Conservation (phyloP, 1,140 invertebrate genomes). For the Drosophila kurseongensis region DNA sequence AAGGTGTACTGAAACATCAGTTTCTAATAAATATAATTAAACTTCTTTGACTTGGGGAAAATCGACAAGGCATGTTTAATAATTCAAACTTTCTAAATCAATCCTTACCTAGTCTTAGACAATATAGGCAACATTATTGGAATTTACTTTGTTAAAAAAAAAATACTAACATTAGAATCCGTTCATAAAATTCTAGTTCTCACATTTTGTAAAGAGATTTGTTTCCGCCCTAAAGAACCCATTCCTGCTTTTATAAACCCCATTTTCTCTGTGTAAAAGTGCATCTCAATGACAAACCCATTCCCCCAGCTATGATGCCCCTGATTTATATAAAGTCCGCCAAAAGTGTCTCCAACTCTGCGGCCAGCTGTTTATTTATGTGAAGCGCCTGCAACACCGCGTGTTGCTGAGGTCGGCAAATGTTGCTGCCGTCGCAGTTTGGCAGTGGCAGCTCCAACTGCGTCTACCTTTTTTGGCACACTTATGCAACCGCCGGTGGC, state of each 20-base stretch:
- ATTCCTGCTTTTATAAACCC: neutral
- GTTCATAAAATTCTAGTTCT: neutral
- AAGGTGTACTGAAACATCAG: too few relatives aligned
- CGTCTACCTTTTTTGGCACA: slow-evolving; percentile 66
- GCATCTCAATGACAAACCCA: neutral
- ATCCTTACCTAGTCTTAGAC: too few relatives aligned
- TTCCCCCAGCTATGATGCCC: slow-evolving; percentile 18
- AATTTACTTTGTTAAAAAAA: too few relatives aligned
- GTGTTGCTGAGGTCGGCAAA: slow-evolving; percentile 59
- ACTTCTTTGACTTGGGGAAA: too few relatives aligned
- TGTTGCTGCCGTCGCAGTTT: slow-evolving; percentile 30
- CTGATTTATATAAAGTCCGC: slow-evolving; percentile 13
- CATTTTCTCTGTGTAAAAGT: neutral
- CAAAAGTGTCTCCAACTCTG: slow-evolving; percentile 49
- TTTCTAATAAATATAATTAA: too few relatives aligned
- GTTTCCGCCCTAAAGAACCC: neutral
- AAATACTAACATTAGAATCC: too few relatives aligned
- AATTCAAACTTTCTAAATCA: too few relatives aligned
- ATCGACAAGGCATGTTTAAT: too few relatives aligned
- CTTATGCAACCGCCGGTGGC: slow-evolving; percentile 58
- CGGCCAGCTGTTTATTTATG: slow-evolving; percentile 72
- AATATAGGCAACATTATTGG: too few relatives aligned
- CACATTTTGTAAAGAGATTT: neutral
- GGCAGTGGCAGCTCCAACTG: slow-evolving; percentile 17
- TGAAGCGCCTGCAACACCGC: slow-evolving; percentile 61